Evolutionary conservation across 1,140 invertebrate species (phyloP), one percentile per base, ranked within the genome.

Genomic region (Lepidurus couesii): DNA sequence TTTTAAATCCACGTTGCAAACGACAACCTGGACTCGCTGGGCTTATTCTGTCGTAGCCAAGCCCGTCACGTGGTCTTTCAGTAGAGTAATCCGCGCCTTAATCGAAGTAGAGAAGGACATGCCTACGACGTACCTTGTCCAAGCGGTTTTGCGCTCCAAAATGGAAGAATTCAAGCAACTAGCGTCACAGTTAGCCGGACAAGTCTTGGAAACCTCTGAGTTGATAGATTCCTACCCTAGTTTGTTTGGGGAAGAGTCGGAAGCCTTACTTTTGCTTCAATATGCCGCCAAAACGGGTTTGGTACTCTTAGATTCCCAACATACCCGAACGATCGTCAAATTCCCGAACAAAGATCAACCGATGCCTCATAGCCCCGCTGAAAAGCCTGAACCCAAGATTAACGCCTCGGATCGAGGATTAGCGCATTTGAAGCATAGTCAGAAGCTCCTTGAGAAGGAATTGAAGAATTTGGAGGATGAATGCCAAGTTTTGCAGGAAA

Each of bases 381-480:
- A 74, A 44, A 42, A 13, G 8, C 42, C 75, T 13, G 75, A 79
- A 45, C 13, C 73, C 45, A 42, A 80, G 34, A 80, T 81, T 42
- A 84, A 84, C 8, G 81, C 84, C 77, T 74, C 83, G 16, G 87
- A 87, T 76, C 78, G 85, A 77, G 82, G 83, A 7, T 77, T 85
- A 2, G 85, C 85, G 75, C 83, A 83, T 45, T 79, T 88, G 26
- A 81, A 79, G 26, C 81, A 83, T 43, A 84, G 86, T 45, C 86
- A 88, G 81, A 81, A 80, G 42, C 77, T 82, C n/a, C 78, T 88
- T 0, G 81, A 82, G 5, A 83, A 85, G 53, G 85, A 86, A 80
- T 84, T 88, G 47, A 83, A 86, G 47, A 77, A 82, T 10, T 76
- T 87, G 45, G 86, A 87, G 65, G 47, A 80, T 42, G 84, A 86